A percentile compares a stretch with the other conserved stretches of the same genome.
Conservation (phyloP, 2,113 vertebrate species). For the Eublepharis macularius region DNA sequence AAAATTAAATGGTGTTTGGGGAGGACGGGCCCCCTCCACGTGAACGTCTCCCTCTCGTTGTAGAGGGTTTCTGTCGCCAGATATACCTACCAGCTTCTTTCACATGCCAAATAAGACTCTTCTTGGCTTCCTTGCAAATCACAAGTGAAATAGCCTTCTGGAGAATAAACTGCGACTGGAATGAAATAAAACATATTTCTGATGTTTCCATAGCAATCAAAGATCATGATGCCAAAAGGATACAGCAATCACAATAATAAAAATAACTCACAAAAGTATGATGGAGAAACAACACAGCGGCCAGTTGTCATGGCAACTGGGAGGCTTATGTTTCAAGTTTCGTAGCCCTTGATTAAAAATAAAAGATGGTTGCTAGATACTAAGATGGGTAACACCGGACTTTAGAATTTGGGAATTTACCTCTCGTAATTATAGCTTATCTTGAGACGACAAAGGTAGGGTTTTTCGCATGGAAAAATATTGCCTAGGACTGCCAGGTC, state of each 20-base stretch:
- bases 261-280: background rate
- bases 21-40: conserved; percentile 15
- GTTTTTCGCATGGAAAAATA: no score
- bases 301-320: conserved; percentile 59
- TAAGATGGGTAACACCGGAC: background rate
- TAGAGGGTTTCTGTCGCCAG: background rate
- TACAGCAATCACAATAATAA: conserved; percentile 38
- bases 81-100: conserved; percentile 36
- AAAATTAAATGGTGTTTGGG: conserved; percentile 24
- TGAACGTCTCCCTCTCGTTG: background rate
- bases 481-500: no score
- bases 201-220: conserved; percentile 64
- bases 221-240: conserved; percentile 56
- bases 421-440: no score
- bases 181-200: conserved; percentile 45
- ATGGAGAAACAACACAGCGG: conserved; percentile 44
- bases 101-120: conserved; percentile 43
- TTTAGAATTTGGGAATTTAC: conserved; percentile 2
- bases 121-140: conserved; percentile 44
- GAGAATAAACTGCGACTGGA: conserved; percentile 40
- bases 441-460: no score
- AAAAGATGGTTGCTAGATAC: background rate
- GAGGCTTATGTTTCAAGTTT: conserved; percentile 23
- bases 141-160: conserved; percentile 35
- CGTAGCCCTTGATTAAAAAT: conserved; percentile 23